Base-by-base conservation (phyloP, 1,140 invertebrate genomes). In the Microplitis mediator region DNA sequence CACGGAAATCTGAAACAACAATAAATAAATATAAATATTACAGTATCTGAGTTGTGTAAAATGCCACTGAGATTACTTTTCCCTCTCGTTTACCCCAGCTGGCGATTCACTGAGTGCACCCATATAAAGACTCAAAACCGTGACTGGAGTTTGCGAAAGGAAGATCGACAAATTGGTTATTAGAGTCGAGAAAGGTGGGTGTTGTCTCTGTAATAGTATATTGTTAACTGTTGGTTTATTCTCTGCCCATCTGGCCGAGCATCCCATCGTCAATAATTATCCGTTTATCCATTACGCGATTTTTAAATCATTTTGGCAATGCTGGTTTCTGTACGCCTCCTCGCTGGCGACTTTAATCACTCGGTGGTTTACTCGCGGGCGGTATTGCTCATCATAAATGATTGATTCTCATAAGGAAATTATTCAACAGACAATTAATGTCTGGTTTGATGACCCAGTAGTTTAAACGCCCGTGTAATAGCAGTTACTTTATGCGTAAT, bases 1-100 rank as follows among this genome's bases (percentile, higher is more conserved):
- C 66, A 87, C 85, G 13, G 87, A 87, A 63, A 88, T 86, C 87
- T 88, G 76, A 0, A 78, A 77, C 69, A 71, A 66, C 69, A 71
- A 66, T 70, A 72, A 4, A 64, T 35, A 51, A 36, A 64, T 3
- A 4, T 39, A 64, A 32, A 36, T 63, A 36, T 63, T 65, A 65
- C 45, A 45, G 8, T 14, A 23, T 51, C 9, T 58, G 23, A 23
- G 13, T 54, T 0, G 52, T 58, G 39, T 45, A 45, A 45, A 45
- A 9, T 0, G 8, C 3, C 6, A 45, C 39, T 11, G 39, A 45
- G 64, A 52, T 51, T 13, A 63, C 60, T 52, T 35, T 58, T 66
- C 39, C 32, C 56, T 66, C 23, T 34, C 52, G 35, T 60, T 63
- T 52, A 11, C 54, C 4, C 3, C 58, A 8, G 14, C 61, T 51